Evolutionary conservation across 1,140 invertebrate species (phyloP).

Genomic region (Zaprionus capensis): DNA sequence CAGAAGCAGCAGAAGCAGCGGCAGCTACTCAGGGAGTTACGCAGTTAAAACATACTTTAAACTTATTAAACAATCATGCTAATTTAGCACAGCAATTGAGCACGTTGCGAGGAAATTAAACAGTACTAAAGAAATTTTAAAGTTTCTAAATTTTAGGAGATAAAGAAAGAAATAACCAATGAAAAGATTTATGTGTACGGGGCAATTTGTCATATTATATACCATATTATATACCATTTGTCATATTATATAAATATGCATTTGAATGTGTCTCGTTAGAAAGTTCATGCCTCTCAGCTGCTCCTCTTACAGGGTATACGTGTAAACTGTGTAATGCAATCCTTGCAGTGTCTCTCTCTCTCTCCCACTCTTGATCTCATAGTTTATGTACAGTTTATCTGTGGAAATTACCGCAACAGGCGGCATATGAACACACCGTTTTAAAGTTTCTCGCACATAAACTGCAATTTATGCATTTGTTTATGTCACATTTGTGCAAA

Average conservation of each 20-base stretch:
- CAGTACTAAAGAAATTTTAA: not conserved
- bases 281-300: not conserved
- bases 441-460: constrained; percentile 45
- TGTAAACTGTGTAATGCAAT: not conserved
- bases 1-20: no score
- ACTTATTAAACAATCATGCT: constrained; percentile 23
- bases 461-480: constrained; percentile 71
- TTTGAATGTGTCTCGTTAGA: no score
- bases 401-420: constrained; percentile 18
- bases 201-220: not conserved
- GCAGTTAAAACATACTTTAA: constrained; percentile 17
- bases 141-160: not conserved
- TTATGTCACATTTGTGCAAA: constrained; percentile 69
- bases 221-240: not conserved
- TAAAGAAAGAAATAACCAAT: not conserved
- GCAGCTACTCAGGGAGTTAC: constrained; percentile 7
- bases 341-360: not conserved
- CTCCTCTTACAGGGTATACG: not conserved
- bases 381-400: not conserved
- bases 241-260: not conserved
- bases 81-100: constrained; percentile 7
- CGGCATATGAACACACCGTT: constrained; percentile 15
- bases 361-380: not conserved
- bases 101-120: not conserved
- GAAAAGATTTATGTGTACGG: not conserved